Conservation (phyloP, 2,113 vertebrate genomes). For the Oryzias woworae region DNA sequence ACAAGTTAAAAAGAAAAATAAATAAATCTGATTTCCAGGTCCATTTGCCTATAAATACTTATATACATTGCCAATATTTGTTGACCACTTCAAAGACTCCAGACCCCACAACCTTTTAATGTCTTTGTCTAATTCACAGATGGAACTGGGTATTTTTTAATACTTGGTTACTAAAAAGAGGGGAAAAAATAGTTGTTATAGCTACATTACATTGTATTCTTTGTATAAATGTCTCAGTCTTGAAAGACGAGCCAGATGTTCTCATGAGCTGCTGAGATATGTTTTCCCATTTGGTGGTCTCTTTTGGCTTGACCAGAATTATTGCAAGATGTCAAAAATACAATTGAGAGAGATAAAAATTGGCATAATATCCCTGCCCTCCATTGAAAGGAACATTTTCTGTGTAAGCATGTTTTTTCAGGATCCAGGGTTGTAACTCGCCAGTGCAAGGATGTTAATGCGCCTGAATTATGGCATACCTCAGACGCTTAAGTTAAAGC, state of each 20-base stretch:
- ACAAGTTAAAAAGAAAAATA: too few relatives aligned
- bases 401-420: slow-evolving; percentile 55
- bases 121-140: not conserved
- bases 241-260: slow-evolving; percentile 25
- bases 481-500: slow-evolving; percentile 46
- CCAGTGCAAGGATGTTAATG: slow-evolving; percentile 45
- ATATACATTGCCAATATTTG: too few relatives aligned
- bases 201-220: slow-evolving; percentile 14
- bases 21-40: too few relatives aligned
- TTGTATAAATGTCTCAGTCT: slow-evolving; percentile 22
- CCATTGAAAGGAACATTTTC: slow-evolving; percentile 32
- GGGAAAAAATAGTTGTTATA: slow-evolving; percentile 7
- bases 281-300: slow-evolving; percentile 41
- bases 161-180: slow-evolving; percentile 9
- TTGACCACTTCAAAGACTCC: too few relatives aligned
- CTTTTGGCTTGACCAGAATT: slow-evolving; percentile 5
- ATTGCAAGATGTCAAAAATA: slow-evolving; percentile 40
- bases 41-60: too few relatives aligned
- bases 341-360: slow-evolving; percentile 34
- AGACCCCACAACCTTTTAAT: not conserved
- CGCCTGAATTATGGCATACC: slow-evolving; percentile 48
- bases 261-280: slow-evolving; percentile 21
- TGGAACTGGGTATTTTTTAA: slow-evolving; percentile 2
- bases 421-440: slow-evolving; percentile 48
- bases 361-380: slow-evolving; percentile 39